phyloP scores from a whole-genome alignment of 2,888 invertebrate genomes.

The Diaphora mendica region DNA sequence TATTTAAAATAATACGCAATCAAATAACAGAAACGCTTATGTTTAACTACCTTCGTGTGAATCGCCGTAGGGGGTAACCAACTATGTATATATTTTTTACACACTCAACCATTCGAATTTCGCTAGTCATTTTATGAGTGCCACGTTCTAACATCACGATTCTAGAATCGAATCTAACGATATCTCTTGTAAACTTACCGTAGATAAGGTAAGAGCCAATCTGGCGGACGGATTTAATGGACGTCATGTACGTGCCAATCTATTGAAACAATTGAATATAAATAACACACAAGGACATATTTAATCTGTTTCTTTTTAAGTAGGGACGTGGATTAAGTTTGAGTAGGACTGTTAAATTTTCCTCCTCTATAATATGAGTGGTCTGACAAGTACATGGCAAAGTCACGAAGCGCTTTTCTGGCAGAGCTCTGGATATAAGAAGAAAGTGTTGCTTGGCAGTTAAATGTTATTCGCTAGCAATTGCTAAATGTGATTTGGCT shows the following conservation, averaged over 20 bases:
- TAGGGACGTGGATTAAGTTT: too few species aligned
- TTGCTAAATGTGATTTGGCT: too few species aligned
- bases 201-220: too few species aligned
- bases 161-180: background rate
- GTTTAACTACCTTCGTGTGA: too few species aligned
- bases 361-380: too few species aligned
- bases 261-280: too few species aligned
- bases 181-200: background rate
- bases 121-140: background rate
- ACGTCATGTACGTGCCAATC: too few species aligned
- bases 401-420: background rate
- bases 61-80: background rate
- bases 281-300: too few species aligned
- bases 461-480: too few species aligned
- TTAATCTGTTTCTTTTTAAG: too few species aligned
- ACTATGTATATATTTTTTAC: background rate
- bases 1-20: background rate
- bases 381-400: too few species aligned
- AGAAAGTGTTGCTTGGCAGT: background rate
- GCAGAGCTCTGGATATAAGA: background rate
- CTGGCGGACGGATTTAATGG: background rate
- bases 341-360: too few species aligned
- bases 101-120: background rate
- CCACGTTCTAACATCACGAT: background rate
- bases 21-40: background rate